These are phyloP conservation scores for Sarcoramphus papa DNA, from an alignment of 2,797 vertebrate genomes.

Conservation along the genomic window DNA sequence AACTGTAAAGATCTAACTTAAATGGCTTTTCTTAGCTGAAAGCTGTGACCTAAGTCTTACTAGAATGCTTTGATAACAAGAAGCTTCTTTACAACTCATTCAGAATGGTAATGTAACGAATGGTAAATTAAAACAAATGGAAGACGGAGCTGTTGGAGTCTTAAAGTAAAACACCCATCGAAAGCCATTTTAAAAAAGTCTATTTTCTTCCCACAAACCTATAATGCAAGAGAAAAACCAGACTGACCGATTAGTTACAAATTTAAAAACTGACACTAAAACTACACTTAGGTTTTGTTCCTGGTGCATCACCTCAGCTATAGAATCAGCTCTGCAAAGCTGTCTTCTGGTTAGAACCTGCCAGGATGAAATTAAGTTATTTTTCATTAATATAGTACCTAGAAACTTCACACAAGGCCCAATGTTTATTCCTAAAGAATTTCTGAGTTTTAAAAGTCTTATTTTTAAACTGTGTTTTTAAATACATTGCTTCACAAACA, in stretches of 20 bases:
- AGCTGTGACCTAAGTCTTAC: conserved; percentile 15
- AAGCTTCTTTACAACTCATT: background rate
- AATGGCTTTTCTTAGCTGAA: conserved; percentile 5
- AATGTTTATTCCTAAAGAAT: background rate
- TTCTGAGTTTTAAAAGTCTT: background rate
- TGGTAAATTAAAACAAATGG: background rate
- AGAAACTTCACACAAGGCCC: background rate
- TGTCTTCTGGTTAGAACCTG: background rate
- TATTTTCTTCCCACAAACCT: background rate
- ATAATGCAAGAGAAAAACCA: background rate
- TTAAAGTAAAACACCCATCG: background rate
- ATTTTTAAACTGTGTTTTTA: background rate
- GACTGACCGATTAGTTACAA: background rate
- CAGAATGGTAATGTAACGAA: background rate
- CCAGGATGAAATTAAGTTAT: background rate
- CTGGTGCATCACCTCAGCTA: background rate
- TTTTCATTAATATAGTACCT: background rate
- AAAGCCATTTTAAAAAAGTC: background rate
- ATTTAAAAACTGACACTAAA: background rate
- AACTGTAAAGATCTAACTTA: background rate
- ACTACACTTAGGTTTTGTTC: background rate
- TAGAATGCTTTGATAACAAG: background rate
- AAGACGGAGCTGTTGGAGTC: background rate
- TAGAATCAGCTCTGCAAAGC: background rate
- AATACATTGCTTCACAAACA: background rate